phyloP scores from a whole-genome alignment of 2,888 invertebrate genomes.

The Tetropium fuscum region DNA sequence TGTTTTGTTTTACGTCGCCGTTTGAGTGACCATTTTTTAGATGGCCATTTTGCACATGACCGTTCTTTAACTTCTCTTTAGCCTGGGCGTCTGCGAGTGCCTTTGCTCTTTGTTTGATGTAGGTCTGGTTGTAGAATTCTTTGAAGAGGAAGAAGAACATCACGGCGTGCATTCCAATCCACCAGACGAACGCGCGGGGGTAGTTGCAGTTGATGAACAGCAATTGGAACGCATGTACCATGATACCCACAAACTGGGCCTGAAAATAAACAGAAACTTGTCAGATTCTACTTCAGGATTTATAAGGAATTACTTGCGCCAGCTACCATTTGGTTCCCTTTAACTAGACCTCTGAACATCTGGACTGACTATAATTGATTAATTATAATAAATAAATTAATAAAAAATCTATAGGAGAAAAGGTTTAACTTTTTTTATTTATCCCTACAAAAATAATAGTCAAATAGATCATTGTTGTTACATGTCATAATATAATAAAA shows the following conservation, averaged over 20 bases:
- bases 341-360: too few relatives aligned
- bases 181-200: slow-evolving; percentile 94
- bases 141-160: slow-evolving; percentile 97
- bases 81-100: slow-evolving; percentile 29
- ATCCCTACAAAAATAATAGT: too few relatives aligned
- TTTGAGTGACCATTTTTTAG: slow-evolving; percentile 41
- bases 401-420: too few relatives aligned
- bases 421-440: too few relatives aligned
- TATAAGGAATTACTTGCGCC: too few relatives aligned
- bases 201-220: slow-evolving; percentile 93
- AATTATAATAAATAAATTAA: too few relatives aligned
- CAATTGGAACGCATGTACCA: slow-evolving; percentile 93
- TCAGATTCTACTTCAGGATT: too few relatives aligned
- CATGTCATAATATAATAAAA: too few relatives aligned
- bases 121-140: slow-evolving; percentile 91
- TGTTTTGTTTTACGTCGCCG: slow-evolving; percentile 31
- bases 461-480: too few relatives aligned
- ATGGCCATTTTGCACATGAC: slow-evolving; percentile 25
- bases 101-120: slow-evolving; percentile 64
- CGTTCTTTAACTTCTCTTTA: too few relatives aligned
- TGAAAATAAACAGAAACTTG: slow-evolving; percentile 61
- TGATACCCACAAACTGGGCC: slow-evolving; percentile 91
- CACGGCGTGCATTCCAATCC: slow-evolving; percentile 95
- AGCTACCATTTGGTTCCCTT: too few relatives aligned
- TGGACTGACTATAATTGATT: too few relatives aligned